Base-by-base conservation (phyloP, 2,888 invertebrate species). In the Cheilosia scutellata region DNA sequence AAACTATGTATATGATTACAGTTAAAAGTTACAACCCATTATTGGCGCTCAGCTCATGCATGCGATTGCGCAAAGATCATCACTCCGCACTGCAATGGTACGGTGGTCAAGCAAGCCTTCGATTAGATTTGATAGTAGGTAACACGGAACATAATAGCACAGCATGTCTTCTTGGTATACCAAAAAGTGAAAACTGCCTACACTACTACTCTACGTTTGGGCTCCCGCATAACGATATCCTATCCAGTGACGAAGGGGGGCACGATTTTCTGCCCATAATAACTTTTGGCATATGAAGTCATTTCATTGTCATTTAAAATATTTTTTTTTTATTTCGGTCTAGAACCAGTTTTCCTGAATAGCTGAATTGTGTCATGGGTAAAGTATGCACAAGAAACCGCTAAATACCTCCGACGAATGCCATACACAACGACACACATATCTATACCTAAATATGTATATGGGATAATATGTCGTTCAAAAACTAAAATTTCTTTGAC, bases 211-310 rank as follows among this genome's bases (percentile, higher is more conserved):
- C 11, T n/a, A n/a, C 31, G 27, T 16, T 20, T 62, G 62, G 44
- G 29, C 16, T 44, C 29, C 29, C 44, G 44, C 9, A 16, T 7
- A 20, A 16, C n/a, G n/a, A n/a, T 5, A 9, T 5, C 3, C n/a
- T 25, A 58, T 40, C 5, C 20, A 20, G 16, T n/a, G 16, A 6
- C 37, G 40, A 37, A 11, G 37, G 37, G 11, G 9, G 37, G 37
- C 29, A 11, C 29, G 3, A 16, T 53, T 29, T 27, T 37, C 40
- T n/a, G n/a, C 9, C 25, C 49, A 66, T 16, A 42, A 66, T 53
- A 60, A 62, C 62, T 62, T 72, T 72, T 72, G 74, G 55, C 74
- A 74, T 74, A 74, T 74, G 74, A 74, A 74, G 63, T 74, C 74
- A 74, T 55, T 63, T 47, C 62, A 63, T 74, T 74, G 44, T 33